Evolutionary conservation across 2,113 vertebrate genomes (phyloP).

Genomic region (Nothocercus julius): DNA sequence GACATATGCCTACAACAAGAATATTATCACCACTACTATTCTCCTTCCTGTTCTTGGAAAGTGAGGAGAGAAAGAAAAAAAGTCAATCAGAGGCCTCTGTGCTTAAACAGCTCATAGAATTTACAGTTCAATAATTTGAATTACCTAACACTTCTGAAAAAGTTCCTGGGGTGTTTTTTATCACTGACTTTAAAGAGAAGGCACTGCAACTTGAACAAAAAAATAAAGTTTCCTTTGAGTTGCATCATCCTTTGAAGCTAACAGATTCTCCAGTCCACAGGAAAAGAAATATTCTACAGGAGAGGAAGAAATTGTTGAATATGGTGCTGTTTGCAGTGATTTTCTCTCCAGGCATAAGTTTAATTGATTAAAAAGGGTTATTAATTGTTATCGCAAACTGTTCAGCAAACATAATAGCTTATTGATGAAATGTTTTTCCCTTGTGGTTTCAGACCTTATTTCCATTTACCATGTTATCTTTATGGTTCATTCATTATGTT

Average conservation of each 20-base stretch:
- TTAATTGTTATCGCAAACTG: slow-evolving; percentile 17
- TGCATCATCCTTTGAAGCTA: not conserved
- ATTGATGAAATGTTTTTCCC: slow-evolving; percentile 24
- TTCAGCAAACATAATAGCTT: not conserved
- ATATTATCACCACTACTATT: not conserved
- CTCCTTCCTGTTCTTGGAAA: slow-evolving; percentile 4
- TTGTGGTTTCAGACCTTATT: not conserved
- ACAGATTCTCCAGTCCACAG: not conserved
- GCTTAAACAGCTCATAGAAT: slow-evolving; percentile 16
- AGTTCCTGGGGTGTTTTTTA: not conserved
- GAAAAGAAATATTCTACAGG: not conserved
- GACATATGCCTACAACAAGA: not conserved
- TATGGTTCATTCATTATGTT: not conserved
- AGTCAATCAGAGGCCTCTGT: slow-evolving; percentile 4
- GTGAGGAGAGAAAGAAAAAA: slow-evolving; percentile 19
- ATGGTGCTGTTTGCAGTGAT: not conserved
- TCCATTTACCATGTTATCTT: not conserved
- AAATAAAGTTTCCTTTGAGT: not conserved
- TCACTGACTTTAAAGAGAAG: not conserved
- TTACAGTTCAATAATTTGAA: slow-evolving; percentile 21
- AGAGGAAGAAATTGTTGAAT: not conserved
- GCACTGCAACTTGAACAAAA: not conserved
- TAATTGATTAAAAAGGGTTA: slow-evolving; percentile 41
- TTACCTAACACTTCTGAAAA: slow-evolving; percentile 4
- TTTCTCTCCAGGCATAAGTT: not conserved